A percentile compares a stretch with the other conserved stretches of the same genome.
These are phyloP conservation scores for Astur gentilis DNA, from an alignment of 2,113 vertebrate species.

Conservation along the genomic window DNA sequence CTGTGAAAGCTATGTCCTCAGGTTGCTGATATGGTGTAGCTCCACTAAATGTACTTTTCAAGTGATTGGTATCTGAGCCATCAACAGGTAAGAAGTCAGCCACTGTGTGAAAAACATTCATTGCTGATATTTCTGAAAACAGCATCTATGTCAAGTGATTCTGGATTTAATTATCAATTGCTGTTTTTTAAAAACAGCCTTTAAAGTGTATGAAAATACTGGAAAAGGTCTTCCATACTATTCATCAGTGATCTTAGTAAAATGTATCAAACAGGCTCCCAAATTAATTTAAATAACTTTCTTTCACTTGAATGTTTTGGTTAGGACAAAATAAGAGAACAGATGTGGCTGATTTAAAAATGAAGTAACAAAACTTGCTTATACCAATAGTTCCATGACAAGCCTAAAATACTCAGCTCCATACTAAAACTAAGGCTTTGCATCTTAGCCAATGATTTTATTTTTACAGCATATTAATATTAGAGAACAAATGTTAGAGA, in stretches of 20 bases:
- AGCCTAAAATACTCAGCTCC: neutral
- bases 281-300: neutral
- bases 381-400: neutral
- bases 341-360: neutral
- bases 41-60: neutral
- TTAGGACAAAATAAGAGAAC: neutral
- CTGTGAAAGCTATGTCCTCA: neutral
- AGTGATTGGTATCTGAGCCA: neutral
- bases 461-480: neutral
- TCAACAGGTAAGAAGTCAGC: neutral
- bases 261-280: neutral
- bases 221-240: neutral
- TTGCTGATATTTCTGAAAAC: neutral
- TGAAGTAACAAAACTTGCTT: neutral
- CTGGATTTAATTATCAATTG: neutral
- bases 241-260: neutral
- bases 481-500: neutral
- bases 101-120: neutral
- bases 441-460: neutral
- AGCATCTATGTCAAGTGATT: accelerated
- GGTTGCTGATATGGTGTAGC: neutral
- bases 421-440: neutral
- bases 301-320: neutral
- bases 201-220: neutral
- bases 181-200: neutral